These are phyloP conservation scores for Sycophila sp. DNA, from an alignment of 1,140 invertebrate species.

Conservation along the genomic window DNA sequence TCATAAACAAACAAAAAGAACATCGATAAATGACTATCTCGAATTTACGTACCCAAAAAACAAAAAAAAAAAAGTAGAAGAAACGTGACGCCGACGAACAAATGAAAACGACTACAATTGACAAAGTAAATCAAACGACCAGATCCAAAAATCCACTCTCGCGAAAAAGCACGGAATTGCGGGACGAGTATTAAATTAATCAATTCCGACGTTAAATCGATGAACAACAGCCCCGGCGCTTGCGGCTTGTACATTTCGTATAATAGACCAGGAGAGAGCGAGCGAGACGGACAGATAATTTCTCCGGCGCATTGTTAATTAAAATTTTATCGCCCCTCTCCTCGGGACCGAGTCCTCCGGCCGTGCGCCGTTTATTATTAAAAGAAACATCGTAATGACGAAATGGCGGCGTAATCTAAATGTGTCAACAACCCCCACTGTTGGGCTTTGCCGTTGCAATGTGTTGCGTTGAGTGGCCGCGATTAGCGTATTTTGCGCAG, in stretches of 20 bases:
- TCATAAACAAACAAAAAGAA: no score
- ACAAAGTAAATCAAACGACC: no score
- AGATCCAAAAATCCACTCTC: no score
- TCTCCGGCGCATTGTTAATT: neutral
- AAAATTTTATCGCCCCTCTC: neutral
- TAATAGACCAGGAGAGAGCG: neutral
- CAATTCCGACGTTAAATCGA: conserved; percentile 17
- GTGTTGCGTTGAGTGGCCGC: conserved; percentile 40
- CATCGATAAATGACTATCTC: no score
- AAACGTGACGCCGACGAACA: neutral
- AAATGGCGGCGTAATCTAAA: conserved; percentile 43
- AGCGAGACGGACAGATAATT: neutral
- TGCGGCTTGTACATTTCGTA: neutral
- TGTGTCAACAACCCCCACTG: conserved; percentile 46
- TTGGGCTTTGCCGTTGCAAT: conserved; percentile 36
- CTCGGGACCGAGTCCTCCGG: no score
- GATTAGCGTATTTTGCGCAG: conserved; percentile 42
- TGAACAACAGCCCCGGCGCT: neutral
- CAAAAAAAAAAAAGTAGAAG: neutral
- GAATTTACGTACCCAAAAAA: no score
- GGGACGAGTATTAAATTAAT: neutral
- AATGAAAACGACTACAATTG: neutral
- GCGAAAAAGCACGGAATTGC: neutral
- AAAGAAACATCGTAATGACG: neutral
- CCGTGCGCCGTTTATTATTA: no score